Evolutionary conservation across 1,140 invertebrate genomes (phyloP).

Genomic region (Diabrotica virgifera): DNA sequence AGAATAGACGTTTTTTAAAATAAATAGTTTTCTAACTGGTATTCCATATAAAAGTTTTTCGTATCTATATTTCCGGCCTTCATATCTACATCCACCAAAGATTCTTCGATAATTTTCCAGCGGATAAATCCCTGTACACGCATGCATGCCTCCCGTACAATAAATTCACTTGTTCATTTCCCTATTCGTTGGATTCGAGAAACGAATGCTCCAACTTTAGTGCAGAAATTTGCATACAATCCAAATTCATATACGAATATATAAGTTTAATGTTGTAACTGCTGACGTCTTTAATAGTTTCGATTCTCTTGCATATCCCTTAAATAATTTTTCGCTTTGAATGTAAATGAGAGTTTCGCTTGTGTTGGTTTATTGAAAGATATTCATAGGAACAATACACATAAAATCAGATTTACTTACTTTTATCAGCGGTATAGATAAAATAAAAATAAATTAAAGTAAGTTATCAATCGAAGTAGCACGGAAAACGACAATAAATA

Average conservation of each 20-base stretch:
- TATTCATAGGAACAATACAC: no score
- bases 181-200: constrained; percentile 24
- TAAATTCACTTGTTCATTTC: constrained; percentile 31
- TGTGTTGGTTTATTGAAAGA: no score
- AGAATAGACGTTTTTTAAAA: no score
- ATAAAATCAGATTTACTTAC: no score
- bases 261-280: constrained; percentile 37
- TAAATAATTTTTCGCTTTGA: constrained; percentile 26
- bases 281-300: constrained; percentile 41
- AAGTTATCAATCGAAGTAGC: no score
- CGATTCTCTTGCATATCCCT: constrained; percentile 34
- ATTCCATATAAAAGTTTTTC: no score
- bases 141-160: constrained; percentile 28
- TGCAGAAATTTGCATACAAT: constrained; percentile 39
- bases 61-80: neutral
- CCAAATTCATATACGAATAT: constrained; percentile 37
- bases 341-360: no score
- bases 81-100: neutral
- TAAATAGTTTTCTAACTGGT: no score
- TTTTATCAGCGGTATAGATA: no score
- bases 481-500: no score
- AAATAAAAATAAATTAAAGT: no score
- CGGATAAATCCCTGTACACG: constrained; percentile 27
- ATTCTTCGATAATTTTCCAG: constrained; percentile 26
- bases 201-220: constrained; percentile 31